Base-by-base conservation (phyloP, 2,888 invertebrate genomes). In the Dicranocentrus wangi region DNA sequence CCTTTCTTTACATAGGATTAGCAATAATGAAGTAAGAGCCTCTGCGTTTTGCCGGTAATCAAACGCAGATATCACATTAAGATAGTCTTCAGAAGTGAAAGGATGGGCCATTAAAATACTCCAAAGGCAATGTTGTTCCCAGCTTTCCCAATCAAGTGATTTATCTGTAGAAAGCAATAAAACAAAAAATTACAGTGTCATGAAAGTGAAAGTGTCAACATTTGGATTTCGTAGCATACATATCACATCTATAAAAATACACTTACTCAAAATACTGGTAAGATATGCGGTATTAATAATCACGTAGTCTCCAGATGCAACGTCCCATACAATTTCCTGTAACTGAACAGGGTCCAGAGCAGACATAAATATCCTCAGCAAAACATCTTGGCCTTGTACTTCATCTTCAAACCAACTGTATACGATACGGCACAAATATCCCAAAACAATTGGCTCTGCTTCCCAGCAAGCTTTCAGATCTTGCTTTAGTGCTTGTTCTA, bases 51-150 rank as follows among this genome's bases (percentile, higher is more conserved):
- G 93, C 88, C 93, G 91, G 88, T 93, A 93, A 87, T 94, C 94
- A 82, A 97, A 89, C 87, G 95, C 95, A n/a, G 93, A 92, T 85
- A 94, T 89, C 85, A 94, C 90, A 43, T 95, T 94, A 87, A 96
- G 90, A 84, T 98, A 93, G 88, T 94, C 93, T 88, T 97, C 96
- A n/a, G 97, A 92, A 71, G 96, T 94, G 88, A 98, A 94, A 88
- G 96, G 95, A 88, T 98, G 98, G 53, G 97, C 97, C 85, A 94
- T 93, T 65, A 98, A 92, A 78, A 99, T 91, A 89, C 98, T 98
- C 99, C 99, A 99, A 60, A 99, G 92, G 89, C 97, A 98, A 88
- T 95, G 94, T 89, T 99, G 99, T 89, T 99, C 98, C 87, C 97
- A 95, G 1, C 98, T 97, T 90, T 99, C 98, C 96, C 98, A 99